Base-by-base conservation (phyloP, 2,888 invertebrate species). In the Caenorhabditis parvicauda region DNA sequence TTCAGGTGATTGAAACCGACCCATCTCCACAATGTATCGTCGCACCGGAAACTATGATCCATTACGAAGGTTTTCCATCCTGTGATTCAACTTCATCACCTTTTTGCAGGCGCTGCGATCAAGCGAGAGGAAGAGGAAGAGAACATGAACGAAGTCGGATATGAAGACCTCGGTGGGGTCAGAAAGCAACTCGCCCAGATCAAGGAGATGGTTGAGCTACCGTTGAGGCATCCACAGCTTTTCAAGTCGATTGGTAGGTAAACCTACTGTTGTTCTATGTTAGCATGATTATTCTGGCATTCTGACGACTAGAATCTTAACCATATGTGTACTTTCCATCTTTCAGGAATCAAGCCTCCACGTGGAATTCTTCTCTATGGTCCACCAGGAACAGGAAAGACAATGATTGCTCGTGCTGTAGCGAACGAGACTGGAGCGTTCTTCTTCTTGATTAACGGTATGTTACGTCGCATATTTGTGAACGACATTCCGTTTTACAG, bases 381-480 rank as follows among this genome's bases (percentile, higher is more conserved):
- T 5, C 95, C 96, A 1, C 82, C 83, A 24, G 83, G 86, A 53
- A 92, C 92, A 28, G 94, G 94, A 72, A 98, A 98, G 85, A 99
- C 98, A 0, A 86, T 99, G 48, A 92, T 99, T 79, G 98, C 98
- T 9, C 87, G 98, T 50, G 98, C 98, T 56, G 98, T 99, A 0
- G 98, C 98, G 49, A 98, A 99, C 81, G 98, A 99, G 84, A 99
- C 98, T 7, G 98, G 93, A 82, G 96, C 98, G 2, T 98, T 98
- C 86, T 99, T 99, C 87, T 98, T 96, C 86, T 86, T 96, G 59
- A 94, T 96, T 81, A 98, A 98, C 83, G 95, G 87, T n/a, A 9
- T 4, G 24, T 7, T 14, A 7, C 25, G n/a, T n/a, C n/a, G n/a
- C n/a, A n/a, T n/a, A n/a, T n/a, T n/a, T n/a, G n/a, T n/a, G n/a